Percentiles rank a stretch among this genome's conserved stretches.
These are phyloP conservation scores for Arenaria interpres DNA, from an alignment of 2,113 vertebrate genomes.

Conservation along the genomic window DNA sequence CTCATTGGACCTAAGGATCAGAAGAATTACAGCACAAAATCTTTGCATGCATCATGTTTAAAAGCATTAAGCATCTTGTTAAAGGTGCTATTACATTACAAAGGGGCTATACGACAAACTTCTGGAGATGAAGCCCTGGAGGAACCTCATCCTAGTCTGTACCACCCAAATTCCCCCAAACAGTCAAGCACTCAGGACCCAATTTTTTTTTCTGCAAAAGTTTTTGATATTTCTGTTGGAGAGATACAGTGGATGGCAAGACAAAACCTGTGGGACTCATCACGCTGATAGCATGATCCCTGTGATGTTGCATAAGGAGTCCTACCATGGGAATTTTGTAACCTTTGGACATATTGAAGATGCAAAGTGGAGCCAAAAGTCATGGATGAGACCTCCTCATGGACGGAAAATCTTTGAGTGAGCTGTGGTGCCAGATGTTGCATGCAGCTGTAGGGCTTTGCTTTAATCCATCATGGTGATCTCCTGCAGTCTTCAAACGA, in stretches of 20 bases:
- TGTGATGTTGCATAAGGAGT: rapidly evolving
- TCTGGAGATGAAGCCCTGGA: background rate
- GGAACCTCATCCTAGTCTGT: background rate
- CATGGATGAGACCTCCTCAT: background rate
- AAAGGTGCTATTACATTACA: rapidly evolving
- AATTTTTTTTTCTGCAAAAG: background rate
- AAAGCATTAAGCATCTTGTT: background rate
- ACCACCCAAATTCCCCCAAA: background rate
- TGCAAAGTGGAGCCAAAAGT: background rate
- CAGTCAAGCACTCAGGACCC: background rate
- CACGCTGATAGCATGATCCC: rapidly evolving
- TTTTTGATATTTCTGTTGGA: background rate
- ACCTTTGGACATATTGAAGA: background rate
- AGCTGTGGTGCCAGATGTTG: background rate
- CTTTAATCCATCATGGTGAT: background rate
- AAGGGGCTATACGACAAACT: background rate
- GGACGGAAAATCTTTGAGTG: background rate
- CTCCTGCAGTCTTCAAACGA: background rate
- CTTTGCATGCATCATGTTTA: rapidly evolving
- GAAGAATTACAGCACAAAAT: background rate
- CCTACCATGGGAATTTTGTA: background rate
- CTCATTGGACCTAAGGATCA: background rate
- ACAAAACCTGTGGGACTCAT: background rate
- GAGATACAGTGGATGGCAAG: background rate
- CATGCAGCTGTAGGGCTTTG: background rate